These are phyloP conservation scores for Macquaria australasica DNA, from an alignment of 2,113 vertebrate genomes.

Conservation along the genomic window DNA sequence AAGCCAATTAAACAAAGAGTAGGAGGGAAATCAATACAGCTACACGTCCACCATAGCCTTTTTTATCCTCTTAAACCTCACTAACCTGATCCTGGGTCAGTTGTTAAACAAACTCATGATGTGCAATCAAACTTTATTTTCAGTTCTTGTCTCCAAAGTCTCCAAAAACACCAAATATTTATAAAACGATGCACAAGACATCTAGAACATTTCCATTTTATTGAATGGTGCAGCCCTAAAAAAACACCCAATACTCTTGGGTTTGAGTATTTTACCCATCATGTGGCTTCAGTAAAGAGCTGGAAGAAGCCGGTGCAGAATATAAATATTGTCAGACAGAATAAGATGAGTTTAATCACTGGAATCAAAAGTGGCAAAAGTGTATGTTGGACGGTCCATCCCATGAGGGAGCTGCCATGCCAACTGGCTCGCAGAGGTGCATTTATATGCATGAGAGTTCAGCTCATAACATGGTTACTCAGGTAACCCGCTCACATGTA, in stretches of 20 bases:
- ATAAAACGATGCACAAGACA: background rate
- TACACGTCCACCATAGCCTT: too few species aligned
- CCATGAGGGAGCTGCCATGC: background rate
- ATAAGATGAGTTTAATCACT: background rate
- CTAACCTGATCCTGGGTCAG: background rate
- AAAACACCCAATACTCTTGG: background rate
- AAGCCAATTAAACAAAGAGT: background rate
- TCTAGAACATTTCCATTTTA: background rate
- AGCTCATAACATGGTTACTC: background rate
- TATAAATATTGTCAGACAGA: conserved; percentile 6
- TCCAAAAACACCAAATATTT: background rate
- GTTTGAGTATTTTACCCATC: background rate
- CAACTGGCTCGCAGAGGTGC: background rate
- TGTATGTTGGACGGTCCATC: background rate
- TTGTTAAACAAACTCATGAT: background rate
- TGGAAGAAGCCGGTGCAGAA: background rate
- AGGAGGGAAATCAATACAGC: conserved; percentile 7
- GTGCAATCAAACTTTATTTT: background rate
- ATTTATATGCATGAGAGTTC: background rate
- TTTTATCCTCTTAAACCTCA: background rate
- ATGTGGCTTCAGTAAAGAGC: background rate
- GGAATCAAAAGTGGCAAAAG: background rate
- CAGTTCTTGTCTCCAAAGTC: background rate
- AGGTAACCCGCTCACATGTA: background rate
- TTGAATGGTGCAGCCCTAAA: background rate